These are phyloP conservation scores for Peromyscus californicus DNA, from an alignment of 2,113 vertebrate genomes.

Conservation along the genomic window DNA sequence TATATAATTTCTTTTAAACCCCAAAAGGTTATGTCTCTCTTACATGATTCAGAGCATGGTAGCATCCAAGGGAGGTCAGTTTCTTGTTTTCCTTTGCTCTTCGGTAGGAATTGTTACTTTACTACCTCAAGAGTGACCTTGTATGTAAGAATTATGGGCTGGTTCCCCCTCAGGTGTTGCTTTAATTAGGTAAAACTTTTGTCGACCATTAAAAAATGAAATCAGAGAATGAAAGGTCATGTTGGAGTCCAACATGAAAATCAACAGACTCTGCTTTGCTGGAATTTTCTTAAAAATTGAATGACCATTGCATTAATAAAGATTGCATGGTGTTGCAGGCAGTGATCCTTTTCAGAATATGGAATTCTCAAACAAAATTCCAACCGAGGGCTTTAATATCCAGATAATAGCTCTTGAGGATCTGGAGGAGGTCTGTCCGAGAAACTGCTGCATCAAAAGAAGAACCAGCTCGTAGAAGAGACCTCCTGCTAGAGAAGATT, in stretches of 20 bases:
- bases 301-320: background rate
- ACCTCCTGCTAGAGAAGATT: background rate
- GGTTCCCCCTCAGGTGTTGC: background rate
- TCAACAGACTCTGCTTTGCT: background rate
- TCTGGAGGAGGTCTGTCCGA: background rate
- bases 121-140: background rate
- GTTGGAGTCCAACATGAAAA: background rate
- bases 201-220: background rate
- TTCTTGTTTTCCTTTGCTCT: background rate
- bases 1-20: constrained; percentile 22
- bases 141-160: background rate
- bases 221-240: background rate
- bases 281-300: constrained; percentile 5
- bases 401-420: background rate
- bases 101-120: background rate
- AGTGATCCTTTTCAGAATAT: background rate
- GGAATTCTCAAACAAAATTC: constrained; percentile 24
- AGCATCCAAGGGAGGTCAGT: background rate
- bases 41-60: background rate
- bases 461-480: background rate
- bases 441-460: background rate
- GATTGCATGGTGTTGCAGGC: background rate
- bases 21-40: background rate
- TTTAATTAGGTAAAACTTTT: background rate
- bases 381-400: background rate